Percentiles rank a stretch among this genome's conserved stretches.
Evolutionary conservation across 2,113 vertebrate species (phyloP).

Genomic region (Saguinus midas): DNA sequence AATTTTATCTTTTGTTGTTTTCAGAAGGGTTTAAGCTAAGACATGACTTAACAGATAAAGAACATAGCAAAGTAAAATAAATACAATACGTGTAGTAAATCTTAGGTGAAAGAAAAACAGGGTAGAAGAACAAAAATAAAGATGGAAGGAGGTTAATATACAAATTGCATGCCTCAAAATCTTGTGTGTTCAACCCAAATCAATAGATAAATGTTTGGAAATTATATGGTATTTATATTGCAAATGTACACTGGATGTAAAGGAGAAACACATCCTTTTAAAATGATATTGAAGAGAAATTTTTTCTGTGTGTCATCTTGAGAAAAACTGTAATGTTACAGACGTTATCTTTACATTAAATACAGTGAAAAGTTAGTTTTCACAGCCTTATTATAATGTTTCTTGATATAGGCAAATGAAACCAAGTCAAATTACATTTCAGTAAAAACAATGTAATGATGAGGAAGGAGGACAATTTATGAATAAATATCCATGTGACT

Average conservation of each 20-base stretch:
- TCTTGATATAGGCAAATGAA: not conserved
- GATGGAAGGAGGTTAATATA: not conserved
- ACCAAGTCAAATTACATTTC: not conserved
- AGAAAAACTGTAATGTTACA: not conserved
- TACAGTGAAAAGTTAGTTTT: not conserved
- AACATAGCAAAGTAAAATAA: not conserved
- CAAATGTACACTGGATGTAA: not conserved
- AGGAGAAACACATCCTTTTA: not conserved
- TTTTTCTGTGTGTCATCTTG: not conserved
- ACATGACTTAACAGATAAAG: not conserved
- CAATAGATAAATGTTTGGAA: not conserved
- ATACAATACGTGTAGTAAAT: not conserved
- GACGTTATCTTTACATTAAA: not conserved
- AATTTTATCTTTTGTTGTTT: not conserved
- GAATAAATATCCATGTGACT: not conserved
- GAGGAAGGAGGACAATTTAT: not conserved
- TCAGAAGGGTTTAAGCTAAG: constrained; percentile 5
- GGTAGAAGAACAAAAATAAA: not conserved
- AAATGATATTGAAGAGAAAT: not conserved
- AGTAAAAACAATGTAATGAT: not conserved
- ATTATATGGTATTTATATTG: not conserved
- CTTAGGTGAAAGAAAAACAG: not conserved
- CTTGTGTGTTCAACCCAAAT: not conserved
- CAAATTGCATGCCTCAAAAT: not conserved
- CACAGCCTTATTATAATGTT: not conserved